Base-by-base conservation (phyloP, 2,113 vertebrate species). In the Plotosus lineatus region DNA sequence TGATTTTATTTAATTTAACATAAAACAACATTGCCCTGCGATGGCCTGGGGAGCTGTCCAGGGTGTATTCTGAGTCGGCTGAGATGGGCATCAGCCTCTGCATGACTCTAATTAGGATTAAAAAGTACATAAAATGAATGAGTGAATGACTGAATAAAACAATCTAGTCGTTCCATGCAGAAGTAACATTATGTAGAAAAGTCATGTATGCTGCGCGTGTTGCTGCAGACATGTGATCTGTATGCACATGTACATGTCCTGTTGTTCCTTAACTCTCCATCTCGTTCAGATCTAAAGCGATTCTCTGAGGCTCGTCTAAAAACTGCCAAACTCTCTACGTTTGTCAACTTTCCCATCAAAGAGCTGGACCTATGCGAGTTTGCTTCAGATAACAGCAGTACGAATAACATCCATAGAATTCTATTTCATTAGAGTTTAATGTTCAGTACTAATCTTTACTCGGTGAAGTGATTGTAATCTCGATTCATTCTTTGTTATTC, bases 341-440 rank as follows among this genome's bases (percentile, higher is more conserved):
- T 95, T 0, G 94, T 99, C 83, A 96, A 95, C 91, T 99, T 98
- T 90, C 97, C 96, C 0, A 91, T 99, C 79, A 95, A 95, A 90
- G 97, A 98, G 82, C 92, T 99, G 90, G 97, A 98, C 89, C 91
- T 98, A 66, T 89, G 95, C 84, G 96, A 98, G 85, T 97, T 98
- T 0, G 91, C 96, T 73, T 95, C 96, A 0, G 95, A 96, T 83
- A 92, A 87, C 93, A 92, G 94, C 88, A 94, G 97, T 99, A 80
- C 94, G 96, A 94, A 36, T 51, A 72, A 15, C 51, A 46, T 3
- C 19, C 28, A 31, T n/a, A n/a, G n/a, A n/a, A n/a, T n/a, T n/a
- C n/a, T n/a, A n/a, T n/a, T n/a, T n/a, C n/a, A n/a, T n/a, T n/a
- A n/a, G n/a, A n/a, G n/a, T n/a, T n/a, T n/a, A n/a, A n/a, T n/a